A percentile compares a stretch with the other conserved stretches of the same genome.
Evolutionary conservation across 2,113 vertebrate genomes (phyloP).

Genomic region (Poicephalus meyeri): DNA sequence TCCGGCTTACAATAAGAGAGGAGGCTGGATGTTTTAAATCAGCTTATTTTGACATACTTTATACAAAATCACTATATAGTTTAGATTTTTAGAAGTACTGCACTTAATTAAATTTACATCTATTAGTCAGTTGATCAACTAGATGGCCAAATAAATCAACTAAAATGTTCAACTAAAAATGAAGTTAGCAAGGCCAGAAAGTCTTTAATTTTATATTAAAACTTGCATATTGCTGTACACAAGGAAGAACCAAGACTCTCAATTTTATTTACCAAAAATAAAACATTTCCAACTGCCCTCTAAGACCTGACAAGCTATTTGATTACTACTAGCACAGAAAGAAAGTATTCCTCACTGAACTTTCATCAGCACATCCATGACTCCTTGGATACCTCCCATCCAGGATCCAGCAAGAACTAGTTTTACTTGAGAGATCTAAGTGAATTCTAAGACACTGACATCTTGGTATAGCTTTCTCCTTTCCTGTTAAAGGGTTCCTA

Average conservation of each 20-base stretch:
- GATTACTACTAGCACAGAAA: neutral
- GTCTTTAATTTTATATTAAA: constrained; percentile 21
- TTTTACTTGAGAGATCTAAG: neutral
- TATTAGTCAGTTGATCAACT: constrained; percentile 39
- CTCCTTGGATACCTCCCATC: neutral
- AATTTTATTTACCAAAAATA: constrained; percentile 17
- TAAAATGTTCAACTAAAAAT: neutral
- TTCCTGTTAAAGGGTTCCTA: neutral
- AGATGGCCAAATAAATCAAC: constrained; percentile 46
- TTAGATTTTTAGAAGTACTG: neutral
- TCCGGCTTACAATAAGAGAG: constrained; percentile 12
- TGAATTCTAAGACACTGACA: neutral
- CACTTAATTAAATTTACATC: constrained; percentile 45
- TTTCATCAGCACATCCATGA: neutral
- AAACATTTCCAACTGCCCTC: neutral
- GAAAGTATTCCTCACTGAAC: neutral
- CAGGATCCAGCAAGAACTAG: neutral
- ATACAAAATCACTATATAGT: neutral
- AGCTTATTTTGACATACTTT: constrained; percentile 33
- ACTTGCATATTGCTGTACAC: constrained; percentile 28
- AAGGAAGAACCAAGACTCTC: neutral
- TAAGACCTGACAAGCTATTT: neutral
- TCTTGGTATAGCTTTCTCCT: neutral
- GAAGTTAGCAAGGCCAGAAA: neutral
- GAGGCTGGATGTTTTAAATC: constrained; percentile 38